phyloP scores from a whole-genome alignment of 2,113 vertebrate genomes.

The Eira barbara region DNA sequence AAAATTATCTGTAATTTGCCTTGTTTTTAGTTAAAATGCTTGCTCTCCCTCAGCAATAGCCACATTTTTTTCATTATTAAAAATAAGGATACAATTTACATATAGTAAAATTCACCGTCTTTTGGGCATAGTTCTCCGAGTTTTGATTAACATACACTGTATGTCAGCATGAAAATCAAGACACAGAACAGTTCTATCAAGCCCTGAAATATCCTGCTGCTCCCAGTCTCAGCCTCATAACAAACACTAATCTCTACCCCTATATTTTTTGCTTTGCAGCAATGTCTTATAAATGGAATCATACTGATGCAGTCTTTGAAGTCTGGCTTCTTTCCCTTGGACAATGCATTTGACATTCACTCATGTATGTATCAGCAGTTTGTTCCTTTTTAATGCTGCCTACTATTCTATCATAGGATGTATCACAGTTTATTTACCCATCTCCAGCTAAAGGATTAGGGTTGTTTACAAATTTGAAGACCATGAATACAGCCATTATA shows the following conservation, averaged over 20 bases:
- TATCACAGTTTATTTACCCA: background rate
- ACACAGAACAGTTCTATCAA: background rate
- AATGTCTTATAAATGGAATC: background rate
- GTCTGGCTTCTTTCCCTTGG: background rate
- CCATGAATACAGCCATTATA: background rate
- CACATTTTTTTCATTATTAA: background rate
- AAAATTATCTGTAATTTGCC: constrained; percentile 1
- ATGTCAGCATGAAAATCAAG: background rate
- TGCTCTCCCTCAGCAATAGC: background rate
- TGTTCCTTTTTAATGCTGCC: background rate
- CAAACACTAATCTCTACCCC: background rate
- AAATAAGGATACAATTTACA: background rate
- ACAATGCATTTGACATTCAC: background rate
- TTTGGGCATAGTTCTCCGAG: background rate
- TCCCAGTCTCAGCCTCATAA: background rate
- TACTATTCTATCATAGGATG: background rate
- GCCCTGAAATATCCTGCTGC: background rate
- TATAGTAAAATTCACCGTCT: background rate
- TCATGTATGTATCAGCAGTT: background rate
- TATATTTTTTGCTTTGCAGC: background rate
- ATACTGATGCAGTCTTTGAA: background rate
- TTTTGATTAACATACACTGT: background rate
- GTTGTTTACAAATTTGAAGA: background rate
- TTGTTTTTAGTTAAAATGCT: background rate
- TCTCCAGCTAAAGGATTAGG: background rate